Percentiles rank a stretch among this genome's conserved stretches.
Evolutionary conservation across 2,113 vertebrate species (phyloP).

Genomic region (Dissostichus mawsoni): DNA sequence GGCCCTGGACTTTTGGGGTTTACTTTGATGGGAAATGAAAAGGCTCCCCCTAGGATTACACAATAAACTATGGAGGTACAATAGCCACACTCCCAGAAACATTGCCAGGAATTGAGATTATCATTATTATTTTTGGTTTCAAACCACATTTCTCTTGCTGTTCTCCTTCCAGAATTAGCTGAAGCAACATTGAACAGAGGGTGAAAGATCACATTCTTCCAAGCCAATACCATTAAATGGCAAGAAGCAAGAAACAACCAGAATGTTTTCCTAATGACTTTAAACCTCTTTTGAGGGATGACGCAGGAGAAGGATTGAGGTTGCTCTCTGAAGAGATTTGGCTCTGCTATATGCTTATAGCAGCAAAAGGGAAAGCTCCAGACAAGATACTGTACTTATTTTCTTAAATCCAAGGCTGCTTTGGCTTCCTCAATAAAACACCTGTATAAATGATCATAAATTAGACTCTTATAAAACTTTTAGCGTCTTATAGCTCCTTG

Average conservation of each 20-base stretch:
- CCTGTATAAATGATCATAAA: constrained; percentile 29
- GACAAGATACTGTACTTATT: constrained; percentile 30
- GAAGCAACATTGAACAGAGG: constrained; percentile 39
- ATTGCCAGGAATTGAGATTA: constrained; percentile 59
- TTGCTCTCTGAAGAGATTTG: constrained; percentile 13
- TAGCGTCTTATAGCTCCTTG: too few relatives aligned
- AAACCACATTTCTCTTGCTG: constrained; percentile 57
- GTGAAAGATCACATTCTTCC: constrained; percentile 51
- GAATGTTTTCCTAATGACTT: constrained; percentile 70
- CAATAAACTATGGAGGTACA: constrained; percentile 48
- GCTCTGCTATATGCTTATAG: neutral
- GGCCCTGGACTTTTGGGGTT: constrained; percentile 50
- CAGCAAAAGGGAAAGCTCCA: constrained; percentile 21
- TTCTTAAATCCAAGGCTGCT: neutral
- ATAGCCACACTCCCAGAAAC: constrained; percentile 37
- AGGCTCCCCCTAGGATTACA: constrained; percentile 46
- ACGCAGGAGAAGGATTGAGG: constrained; percentile 36
- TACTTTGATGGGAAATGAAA: constrained; percentile 68
- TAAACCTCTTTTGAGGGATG: constrained; percentile 54
- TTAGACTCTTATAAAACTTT: constrained; percentile 11
- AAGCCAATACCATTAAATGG: constrained; percentile 50
- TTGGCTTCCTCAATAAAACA: constrained; percentile 28
- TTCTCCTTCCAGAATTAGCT: constrained; percentile 53
- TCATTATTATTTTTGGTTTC: constrained; percentile 46
- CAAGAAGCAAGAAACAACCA: constrained; percentile 54